phyloP scores from a whole-genome alignment of 1,140 invertebrate species.

The Drosophila lowei region DNA sequence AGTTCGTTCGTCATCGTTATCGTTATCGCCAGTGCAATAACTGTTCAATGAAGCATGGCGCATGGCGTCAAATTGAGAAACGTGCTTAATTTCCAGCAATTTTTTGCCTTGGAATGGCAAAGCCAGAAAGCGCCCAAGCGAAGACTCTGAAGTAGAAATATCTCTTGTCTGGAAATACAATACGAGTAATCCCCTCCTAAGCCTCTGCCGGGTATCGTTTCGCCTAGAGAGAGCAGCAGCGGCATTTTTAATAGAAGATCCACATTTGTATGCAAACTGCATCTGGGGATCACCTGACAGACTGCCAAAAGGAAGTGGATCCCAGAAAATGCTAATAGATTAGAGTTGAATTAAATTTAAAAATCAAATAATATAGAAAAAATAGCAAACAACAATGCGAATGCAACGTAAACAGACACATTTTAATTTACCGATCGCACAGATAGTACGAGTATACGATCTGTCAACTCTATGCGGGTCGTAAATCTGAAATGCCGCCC shows the following conservation, averaged over 20 bases:
- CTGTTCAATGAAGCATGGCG: slow-evolving; percentile 34
- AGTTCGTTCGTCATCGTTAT: slow-evolving; percentile 21
- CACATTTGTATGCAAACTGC: slow-evolving; percentile 56
- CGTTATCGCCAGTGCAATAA: not conserved
- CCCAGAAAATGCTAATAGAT: slow-evolving; percentile 50
- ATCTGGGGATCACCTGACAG: slow-evolving; percentile 13
- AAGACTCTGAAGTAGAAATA: not conserved
- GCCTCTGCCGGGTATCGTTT: not conserved
- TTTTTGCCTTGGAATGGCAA: slow-evolving; percentile 9
- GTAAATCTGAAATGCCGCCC: slow-evolving; percentile 57
- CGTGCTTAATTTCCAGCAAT: slow-evolving; percentile 28
- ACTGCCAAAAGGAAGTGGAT: slow-evolving; percentile 50
- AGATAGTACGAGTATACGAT: not conserved
- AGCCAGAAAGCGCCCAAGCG: not conserved
- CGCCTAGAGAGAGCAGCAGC: no score
- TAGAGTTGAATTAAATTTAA: slow-evolving; percentile 17
- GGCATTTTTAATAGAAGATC: slow-evolving; percentile 33
- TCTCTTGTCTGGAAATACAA: slow-evolving; percentile 29
- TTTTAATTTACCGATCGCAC: slow-evolving; percentile 16
- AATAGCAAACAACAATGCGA: slow-evolving; percentile 32
- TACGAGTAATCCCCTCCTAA: slow-evolving; percentile 3
- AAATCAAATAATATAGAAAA: slow-evolving; percentile 8
- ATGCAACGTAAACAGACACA: slow-evolving; percentile 22
- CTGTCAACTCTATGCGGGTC: slow-evolving; percentile 51
- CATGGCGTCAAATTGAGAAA: slow-evolving; percentile 45